Conservation (phyloP, 2,888 invertebrate species). For the Automeris io region DNA sequence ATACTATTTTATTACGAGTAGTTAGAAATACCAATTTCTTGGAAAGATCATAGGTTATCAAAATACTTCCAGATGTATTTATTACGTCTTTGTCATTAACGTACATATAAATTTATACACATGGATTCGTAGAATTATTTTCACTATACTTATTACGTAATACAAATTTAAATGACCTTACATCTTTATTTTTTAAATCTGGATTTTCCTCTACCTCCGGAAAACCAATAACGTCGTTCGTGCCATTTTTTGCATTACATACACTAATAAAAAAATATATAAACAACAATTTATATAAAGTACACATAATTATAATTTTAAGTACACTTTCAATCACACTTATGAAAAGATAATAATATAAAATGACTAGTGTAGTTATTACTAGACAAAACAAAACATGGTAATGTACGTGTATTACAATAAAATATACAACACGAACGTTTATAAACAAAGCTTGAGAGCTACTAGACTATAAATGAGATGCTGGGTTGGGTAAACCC, state of each 20-base stretch:
- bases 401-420: neutral
- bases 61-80: no score
- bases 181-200: slow-evolving; percentile 50
- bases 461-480: slow-evolving; percentile 29
- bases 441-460: slow-evolving; percentile 22
- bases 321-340: slow-evolving; percentile 1
- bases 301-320: slow-evolving; percentile 8
- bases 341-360: neutral
- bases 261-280: slow-evolving; percentile 25
- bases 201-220: slow-evolving; percentile 59
- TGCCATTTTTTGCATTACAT: slow-evolving; percentile 24
- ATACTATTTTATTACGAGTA: no score
- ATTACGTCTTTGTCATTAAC: no score
- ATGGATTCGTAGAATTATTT: no score
- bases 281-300: slow-evolving; percentile 26
- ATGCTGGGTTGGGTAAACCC: slow-evolving; percentile 27
- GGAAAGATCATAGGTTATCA: no score
- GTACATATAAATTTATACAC: no score
- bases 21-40: no score
- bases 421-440: slow-evolving; percentile 13
- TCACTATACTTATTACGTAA: neutral
- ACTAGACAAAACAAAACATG: neutral
- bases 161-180: slow-evolving; percentile 23
- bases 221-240: slow-evolving; percentile 51
- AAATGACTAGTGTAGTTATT: slow-evolving; percentile 5